These are phyloP conservation scores for Octodon degus DNA, from an alignment of 2,113 vertebrate species.

Conservation along the genomic window DNA sequence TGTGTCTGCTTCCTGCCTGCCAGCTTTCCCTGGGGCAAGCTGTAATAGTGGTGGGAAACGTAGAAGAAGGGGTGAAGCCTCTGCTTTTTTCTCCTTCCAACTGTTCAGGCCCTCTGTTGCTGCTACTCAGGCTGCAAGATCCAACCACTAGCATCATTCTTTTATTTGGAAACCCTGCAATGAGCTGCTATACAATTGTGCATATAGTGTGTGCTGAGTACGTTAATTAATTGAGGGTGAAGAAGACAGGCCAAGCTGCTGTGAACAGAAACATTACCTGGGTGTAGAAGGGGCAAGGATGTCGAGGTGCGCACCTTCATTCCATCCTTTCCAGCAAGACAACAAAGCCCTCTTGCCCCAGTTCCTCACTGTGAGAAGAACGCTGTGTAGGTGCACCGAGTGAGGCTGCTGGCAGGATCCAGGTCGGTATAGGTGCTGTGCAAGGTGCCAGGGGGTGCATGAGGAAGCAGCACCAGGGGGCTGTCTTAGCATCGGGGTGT, in stretches of 20 bases:
- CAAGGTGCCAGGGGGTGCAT: not conserved
- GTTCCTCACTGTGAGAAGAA: not conserved
- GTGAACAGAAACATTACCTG: not conserved
- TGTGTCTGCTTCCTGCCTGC: not conserved
- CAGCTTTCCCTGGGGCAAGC: not conserved
- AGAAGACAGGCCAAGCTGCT: not conserved
- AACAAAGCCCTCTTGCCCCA: not conserved
- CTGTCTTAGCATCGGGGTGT: not conserved
- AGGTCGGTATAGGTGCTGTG: not conserved
- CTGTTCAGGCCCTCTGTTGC: not conserved
- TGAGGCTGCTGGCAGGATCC: not conserved
- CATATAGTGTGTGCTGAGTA: not conserved
- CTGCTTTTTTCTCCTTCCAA: not conserved
- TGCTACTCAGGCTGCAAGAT: not conserved
- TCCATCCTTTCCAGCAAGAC: not conserved
- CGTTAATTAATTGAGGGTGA: not conserved
- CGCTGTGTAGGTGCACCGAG: not conserved
- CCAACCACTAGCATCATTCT: not conserved
- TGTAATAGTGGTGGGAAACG: not conserved
- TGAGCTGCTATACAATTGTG: not conserved
- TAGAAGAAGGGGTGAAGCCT: not conserved
- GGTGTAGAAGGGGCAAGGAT: not conserved
- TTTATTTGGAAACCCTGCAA: not conserved
- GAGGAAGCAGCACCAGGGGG: not conserved
- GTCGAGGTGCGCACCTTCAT: not conserved